Percentiles rank a stretch among this genome's conserved stretches.
Conservation (phyloP, 2,888 invertebrate species). For the Pachymerium ferrugineum region DNA sequence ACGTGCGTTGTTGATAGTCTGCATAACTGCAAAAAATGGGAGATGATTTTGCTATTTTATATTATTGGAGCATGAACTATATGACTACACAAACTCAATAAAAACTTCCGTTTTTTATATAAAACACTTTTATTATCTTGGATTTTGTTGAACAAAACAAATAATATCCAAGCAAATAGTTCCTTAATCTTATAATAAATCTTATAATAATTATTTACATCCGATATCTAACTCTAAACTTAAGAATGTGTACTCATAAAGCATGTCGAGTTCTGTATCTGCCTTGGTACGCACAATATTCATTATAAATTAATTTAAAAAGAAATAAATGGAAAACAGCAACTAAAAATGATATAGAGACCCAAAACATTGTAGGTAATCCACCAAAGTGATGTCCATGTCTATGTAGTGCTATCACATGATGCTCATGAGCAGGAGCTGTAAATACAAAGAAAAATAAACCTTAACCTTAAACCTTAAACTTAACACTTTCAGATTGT, state of each 20-base stretch:
- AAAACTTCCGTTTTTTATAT: no score
- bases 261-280: conserved; percentile 61
- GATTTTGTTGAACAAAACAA: no score
- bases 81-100: no score
- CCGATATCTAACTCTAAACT: no score
- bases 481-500: not conserved
- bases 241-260: conserved; percentile 31
- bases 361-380: conserved; percentile 85
- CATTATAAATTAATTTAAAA: conserved; percentile 83
- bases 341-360: conserved; percentile 78
- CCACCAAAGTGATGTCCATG: conserved; percentile 87
- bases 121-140: no score
- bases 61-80: no score
- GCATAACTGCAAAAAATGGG: no score
- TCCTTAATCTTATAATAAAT: no score
- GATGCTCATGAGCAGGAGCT: conserved; percentile 86
- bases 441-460: conserved; percentile 39
- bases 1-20: no score
- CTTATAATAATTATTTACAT: no score
- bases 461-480: not conserved
- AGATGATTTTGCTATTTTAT: no score
- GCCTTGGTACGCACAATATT: conserved; percentile 68
- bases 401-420: conserved; percentile 81
- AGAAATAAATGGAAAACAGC: conserved; percentile 88
- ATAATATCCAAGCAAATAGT: no score